A percentile compares a stretch with the other conserved stretches of the same genome.
phyloP scores from a whole-genome alignment of 1,140 invertebrate genomes.

The Harlomillsia oculata region DNA sequence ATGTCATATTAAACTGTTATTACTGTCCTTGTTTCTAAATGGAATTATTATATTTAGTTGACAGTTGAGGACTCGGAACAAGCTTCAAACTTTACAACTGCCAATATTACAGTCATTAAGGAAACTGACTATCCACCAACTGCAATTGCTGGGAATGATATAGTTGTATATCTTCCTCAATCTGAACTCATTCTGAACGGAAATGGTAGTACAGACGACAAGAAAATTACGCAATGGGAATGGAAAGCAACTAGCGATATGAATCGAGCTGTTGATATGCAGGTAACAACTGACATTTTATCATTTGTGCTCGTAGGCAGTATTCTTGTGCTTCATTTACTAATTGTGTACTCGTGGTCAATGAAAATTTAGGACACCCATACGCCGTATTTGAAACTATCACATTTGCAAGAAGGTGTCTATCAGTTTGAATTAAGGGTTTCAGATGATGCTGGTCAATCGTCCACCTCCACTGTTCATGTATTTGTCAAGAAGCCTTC shows the following conservation, averaged over 20 bases:
- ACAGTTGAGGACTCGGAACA: conserved; percentile 88
- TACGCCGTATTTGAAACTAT: conserved; percentile 73
- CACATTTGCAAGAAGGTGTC: conserved; percentile 82
- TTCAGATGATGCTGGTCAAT: conserved; percentile 77
- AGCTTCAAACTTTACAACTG: conserved; percentile 70
- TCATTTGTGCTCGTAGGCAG: too few species aligned
- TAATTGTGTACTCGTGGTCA: background rate
- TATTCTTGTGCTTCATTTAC: too few species aligned
- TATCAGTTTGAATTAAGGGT: conserved; percentile 90
- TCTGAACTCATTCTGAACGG: conserved; percentile 82
- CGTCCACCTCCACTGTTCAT: conserved; percentile 72
- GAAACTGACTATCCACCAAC: conserved; percentile 88
- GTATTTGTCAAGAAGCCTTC: conserved; percentile 86
- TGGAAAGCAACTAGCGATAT: conserved; percentile 82
- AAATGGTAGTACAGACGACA: conserved; percentile 81
- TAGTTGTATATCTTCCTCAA: conserved; percentile 80
- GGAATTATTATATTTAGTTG: conserved; percentile 42
- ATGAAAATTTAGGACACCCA: conserved; percentile 57
- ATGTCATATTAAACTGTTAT: conserved; percentile 36
- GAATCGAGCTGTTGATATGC: conserved; percentile 84
- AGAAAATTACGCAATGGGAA: conserved; percentile 83
- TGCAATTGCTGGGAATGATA: conserved; percentile 83
- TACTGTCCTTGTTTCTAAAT: conserved; percentile 38
- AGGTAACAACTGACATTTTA: conserved; percentile 47
- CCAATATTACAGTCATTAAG: conserved; percentile 82